Evolutionary conservation across 2,888 invertebrate genomes (phyloP).

Genomic region (Microdon myrmicae): DNA sequence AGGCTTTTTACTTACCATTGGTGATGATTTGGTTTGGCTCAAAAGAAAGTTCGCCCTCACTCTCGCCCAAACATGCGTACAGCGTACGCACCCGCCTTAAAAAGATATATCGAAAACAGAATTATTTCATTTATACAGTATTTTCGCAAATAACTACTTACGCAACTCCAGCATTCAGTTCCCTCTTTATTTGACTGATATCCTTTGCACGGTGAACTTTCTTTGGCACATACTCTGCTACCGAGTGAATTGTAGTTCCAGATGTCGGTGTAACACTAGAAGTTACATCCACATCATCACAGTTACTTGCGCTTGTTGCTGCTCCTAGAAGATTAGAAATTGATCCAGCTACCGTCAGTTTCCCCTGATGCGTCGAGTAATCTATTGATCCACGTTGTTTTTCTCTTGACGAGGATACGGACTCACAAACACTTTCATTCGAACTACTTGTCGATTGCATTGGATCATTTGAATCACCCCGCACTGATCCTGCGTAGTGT

Average conservation of each 20-base stretch:
- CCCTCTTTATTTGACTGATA: slow-evolving; percentile 65
- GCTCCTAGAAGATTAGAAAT: slow-evolving; percentile 60
- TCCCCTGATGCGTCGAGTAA: slow-evolving; percentile 61
- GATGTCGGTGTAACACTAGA: slow-evolving; percentile 57
- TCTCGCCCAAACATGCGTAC: slow-evolving; percentile 95
- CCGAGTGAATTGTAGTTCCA: slow-evolving; percentile 55
- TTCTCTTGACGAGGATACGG: slow-evolving; percentile 72
- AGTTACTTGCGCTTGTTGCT: slow-evolving; percentile 55
- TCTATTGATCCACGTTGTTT: slow-evolving; percentile 59
- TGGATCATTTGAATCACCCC: slow-evolving; percentile 60
- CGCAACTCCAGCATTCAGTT: slow-evolving; percentile 65
- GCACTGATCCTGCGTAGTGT: slow-evolving; percentile 59
- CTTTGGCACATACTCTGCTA: slow-evolving; percentile 66
- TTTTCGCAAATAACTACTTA: slow-evolving; percentile 55
- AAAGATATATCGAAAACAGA: neutral
- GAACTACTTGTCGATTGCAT: slow-evolving; percentile 78
- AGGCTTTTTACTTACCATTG: slow-evolving; percentile 75
- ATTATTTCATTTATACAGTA: neutral
- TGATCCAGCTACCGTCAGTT: slow-evolving; percentile 56
- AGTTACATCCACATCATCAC: slow-evolving; percentile 61
- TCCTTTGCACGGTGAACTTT: slow-evolving; percentile 72
- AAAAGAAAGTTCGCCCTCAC: slow-evolving; percentile 96
- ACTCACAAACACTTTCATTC: slow-evolving; percentile 83
- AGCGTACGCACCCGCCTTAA: slow-evolving; percentile 87
- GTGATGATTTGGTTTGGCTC: slow-evolving; percentile 98